Base-by-base conservation (phyloP, 2,888 invertebrate genomes). In the Aethes cnicana region DNA sequence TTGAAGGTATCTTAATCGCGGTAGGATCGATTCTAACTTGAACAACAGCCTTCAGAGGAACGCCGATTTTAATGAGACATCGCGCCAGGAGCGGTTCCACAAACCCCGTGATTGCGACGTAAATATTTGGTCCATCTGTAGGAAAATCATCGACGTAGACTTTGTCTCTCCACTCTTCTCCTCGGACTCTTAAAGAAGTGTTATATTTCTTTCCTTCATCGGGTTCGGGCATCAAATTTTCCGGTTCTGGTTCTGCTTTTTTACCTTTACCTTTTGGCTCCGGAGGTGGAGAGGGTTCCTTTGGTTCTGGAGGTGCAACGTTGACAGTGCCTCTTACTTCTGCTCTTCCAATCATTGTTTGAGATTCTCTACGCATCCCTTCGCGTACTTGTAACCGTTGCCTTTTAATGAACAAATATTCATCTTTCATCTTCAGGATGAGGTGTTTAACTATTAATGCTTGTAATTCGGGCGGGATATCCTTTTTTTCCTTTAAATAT, bases 161-260 rank as follows among this genome's bases (percentile, higher is more conserved):
- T 64, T 82, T 85, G 60, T 91, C 90, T 61, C 87, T 80, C 91
- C 91, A 91, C 65, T 91, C 91, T 66, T 92, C 91, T 7, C 90
- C 90, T 32, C 91, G 77, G 1, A 83, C 79, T 59, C 90, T 78
- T 7, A 91, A 77, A 18, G 66, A 69, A 3, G 91, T 91, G 58
- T 85, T 89, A 57, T 82, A 82, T 61, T 90, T 91, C 54, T 86
- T 88, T 1, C 73, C 81, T 56, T 77, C 81, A 8, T 66, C 67
- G 9, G 65, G 64, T 53, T 74, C 74, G 3, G 66, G 59, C 1
- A 59, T 23, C 46, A 53, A 44, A n/a, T 53, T 18, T 9, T 33
- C 37, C 3, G 47, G 43, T n/a, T 69, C 68, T 7, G 21, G 23
- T 23, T 69, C 72, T 3, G 56, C 63, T 48, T 74, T 75, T 52